Base-by-base conservation (phyloP, 2,888 invertebrate species). In the Fissipunctia ypsillon region DNA sequence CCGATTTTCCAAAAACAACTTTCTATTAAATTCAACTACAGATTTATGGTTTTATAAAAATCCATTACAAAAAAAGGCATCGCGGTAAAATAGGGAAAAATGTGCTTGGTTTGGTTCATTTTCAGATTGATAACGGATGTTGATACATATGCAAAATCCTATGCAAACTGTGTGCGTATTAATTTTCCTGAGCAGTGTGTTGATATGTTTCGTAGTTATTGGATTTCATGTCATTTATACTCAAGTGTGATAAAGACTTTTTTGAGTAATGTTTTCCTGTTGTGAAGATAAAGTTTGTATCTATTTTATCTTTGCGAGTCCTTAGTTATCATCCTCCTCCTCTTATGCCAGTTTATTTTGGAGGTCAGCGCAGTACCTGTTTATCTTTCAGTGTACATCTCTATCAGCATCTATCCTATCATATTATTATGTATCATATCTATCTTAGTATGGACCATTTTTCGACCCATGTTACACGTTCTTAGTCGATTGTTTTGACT, bases 161-260 rank as follows among this genome's bases (percentile, higher is more conserved):
- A 31, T 48, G 73, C 60, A 73, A n/a, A 14, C 41, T 10, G 52
- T 45, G 25, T 28, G 38, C 54, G 56, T 69, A 73, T 78, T 78
- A 73, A 73, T 78, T 78, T 66, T 65, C 31, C 38, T 57, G 65
- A 73, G 79, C 78, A 73, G 22, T 65, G 50, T 68, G 28, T 54
- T n/a, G 22, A 66, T 52, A 50, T 41, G 45, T 65, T 63, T 57
- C 25, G 25, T 10, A 57, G 50, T 7, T 66, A 54, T 63, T 38
- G 41, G n/a, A 60, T 71, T 57, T 56, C 2, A 28, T 48, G 45
- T 60, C 54, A 35, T 60, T 54, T n/a, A 65, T 61, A 31, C 69
- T 38, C 63, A 14, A 28, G 28, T 3, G 28, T 28, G 28, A 28
- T 28, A 28, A 28, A 28, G 19, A 28, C 19, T 54, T 54, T 54